These are phyloP conservation scores for Stomatorhinus walkeri DNA, from an alignment of 2,797 vertebrate species.

Conservation along the genomic window DNA sequence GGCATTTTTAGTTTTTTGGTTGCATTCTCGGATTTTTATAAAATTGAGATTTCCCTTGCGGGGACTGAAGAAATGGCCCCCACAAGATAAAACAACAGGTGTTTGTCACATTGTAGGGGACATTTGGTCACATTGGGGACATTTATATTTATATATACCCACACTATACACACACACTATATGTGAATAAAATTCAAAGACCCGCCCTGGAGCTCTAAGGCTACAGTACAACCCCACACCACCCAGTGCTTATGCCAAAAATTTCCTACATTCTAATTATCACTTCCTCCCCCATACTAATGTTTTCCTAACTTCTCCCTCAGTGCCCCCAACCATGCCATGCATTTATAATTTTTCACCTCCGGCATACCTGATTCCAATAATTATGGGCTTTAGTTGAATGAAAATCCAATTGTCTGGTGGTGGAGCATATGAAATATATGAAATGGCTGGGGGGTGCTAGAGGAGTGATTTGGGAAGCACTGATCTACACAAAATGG, in stretches of 20 bases:
- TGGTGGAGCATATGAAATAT: neutral
- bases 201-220: neutral
- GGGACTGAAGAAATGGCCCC: neutral
- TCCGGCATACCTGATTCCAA: neutral
- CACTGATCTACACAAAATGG: neutral
- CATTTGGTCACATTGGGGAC: too few relatives aligned
- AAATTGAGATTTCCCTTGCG: neutral
- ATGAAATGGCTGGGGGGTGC: neutral
- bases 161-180: neutral
- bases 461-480: neutral
- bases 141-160: neutral
- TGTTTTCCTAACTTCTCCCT: neutral
- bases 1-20: neutral
- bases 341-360: neutral
- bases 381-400: neutral
- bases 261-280: neutral
- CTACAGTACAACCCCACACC: neutral
- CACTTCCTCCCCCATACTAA: neutral
- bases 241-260: neutral
- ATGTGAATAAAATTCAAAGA: neutral
- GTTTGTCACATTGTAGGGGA: neutral
- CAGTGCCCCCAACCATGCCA: neutral
- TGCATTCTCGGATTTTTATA: neutral
- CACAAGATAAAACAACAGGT: neutral
- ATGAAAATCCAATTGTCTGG: neutral